A percentile compares a stretch with the other conserved stretches of the same genome.
Evolutionary conservation across 2,113 vertebrate species (phyloP).

Genomic region (Tragulus kanchil): DNA sequence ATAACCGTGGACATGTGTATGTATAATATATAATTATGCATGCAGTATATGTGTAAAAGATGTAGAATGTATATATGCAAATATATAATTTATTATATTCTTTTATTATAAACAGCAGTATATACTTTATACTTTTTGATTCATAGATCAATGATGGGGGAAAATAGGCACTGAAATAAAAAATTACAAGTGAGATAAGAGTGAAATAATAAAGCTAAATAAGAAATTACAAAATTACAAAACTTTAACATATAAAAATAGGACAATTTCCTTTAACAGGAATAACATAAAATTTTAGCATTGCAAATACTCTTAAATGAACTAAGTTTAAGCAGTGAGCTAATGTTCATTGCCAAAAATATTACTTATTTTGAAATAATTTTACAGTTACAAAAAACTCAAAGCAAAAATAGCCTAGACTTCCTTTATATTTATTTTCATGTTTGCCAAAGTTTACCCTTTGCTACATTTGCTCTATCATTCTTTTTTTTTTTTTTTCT

Average conservation of each 20-base stretch:
- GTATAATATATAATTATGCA: neutral
- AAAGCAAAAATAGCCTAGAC: neutral
- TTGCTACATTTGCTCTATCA: neutral
- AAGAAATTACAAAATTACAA: neutral
- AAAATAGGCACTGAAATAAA: neutral
- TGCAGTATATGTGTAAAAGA: neutral
- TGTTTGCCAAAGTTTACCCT: neutral
- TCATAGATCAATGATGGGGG: neutral
- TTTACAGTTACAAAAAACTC: neutral
- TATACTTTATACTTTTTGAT: neutral
- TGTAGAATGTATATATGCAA: neutral
- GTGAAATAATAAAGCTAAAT: no score
- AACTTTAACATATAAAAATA: neutral
- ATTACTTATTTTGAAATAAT: neutral
- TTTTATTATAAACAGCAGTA: neutral
- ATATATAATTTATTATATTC: neutral
- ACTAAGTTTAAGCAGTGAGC: neutral
- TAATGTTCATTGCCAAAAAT: neutral
- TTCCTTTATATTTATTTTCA: neutral
- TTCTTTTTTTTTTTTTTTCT: neutral
- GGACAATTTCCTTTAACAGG: neutral
- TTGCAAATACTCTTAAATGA: neutral
- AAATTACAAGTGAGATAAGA: neutral
- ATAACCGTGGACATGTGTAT: neutral
- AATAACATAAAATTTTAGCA: neutral